Evolutionary conservation across 2,797 vertebrate genomes (phyloP).

Genomic region (Lepus oiostolus): DNA sequence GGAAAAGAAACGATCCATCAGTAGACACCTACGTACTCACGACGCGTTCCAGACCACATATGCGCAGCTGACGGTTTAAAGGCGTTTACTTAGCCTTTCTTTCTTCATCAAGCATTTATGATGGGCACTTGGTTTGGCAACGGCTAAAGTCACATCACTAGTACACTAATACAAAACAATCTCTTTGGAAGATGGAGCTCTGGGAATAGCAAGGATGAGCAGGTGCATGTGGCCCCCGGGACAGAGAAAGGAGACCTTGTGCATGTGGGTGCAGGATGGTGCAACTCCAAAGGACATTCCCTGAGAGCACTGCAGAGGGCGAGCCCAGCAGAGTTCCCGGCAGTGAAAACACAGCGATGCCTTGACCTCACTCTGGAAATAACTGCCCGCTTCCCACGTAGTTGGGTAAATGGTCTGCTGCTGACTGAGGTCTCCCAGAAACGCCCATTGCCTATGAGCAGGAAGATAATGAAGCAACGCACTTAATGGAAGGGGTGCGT

Average conservation of each 20-base stretch:
- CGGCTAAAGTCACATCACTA: not conserved
- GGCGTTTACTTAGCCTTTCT: constrained; percentile 50
- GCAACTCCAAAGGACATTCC: not conserved
- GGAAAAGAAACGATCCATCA: constrained; percentile 49
- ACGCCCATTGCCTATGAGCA: constrained; percentile 7
- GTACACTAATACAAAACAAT: not conserved
- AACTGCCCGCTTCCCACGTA: not conserved
- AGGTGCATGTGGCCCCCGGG: too few relatives aligned
- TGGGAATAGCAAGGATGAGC: not conserved
- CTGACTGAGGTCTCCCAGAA: constrained; percentile 12
- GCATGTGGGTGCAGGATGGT: not conserved
- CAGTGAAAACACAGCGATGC: fast-evolving
- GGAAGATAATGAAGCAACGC: constrained; percentile 48
- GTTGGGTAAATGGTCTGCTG: not conserved
- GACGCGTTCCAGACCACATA: not conserved
- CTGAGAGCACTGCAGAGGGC: not conserved
- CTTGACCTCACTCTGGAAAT: not conserved
- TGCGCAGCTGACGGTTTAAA: not conserved
- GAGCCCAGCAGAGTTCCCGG: not conserved
- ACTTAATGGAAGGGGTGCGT: not conserved
- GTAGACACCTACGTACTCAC: constrained; percentile 61
- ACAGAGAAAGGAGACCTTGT: not conserved
- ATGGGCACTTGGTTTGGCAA: not conserved
- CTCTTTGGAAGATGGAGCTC: not conserved
- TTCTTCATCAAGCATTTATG: not conserved